Evolutionary conservation across 2,113 vertebrate genomes (phyloP), one percentile per base, ranked within the genome.

Genomic region (Tangachromis dhanisi): DNA sequence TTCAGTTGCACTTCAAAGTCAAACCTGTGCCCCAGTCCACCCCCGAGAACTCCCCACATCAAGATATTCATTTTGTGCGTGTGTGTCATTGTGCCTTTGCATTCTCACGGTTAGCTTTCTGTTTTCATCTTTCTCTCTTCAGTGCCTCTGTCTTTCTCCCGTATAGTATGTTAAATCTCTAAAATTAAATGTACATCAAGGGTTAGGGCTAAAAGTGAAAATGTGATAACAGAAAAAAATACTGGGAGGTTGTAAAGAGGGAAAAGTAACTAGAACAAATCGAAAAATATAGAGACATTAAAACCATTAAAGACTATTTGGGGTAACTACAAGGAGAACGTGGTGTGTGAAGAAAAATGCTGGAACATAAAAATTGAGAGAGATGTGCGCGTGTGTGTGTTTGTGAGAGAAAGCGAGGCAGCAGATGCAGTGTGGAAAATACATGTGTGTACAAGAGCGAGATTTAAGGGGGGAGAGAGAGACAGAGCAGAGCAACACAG

Each of bases 1-100:
- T 88, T 90, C 83, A 68, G 68, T 93, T 92, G 87, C 83, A 89
- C 89, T 92, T 93, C 89, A 93, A 93, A 93, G 90, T 73, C 49
- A 83, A 82, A 80, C 38, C 79, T 21, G 7, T 84, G 83, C 11
- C 80, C 85, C 35, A 55, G 53, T 86, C 55, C 79, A 81, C 79
- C 29, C 71, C 19, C 21, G 71, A 89, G 38, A 88, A 24, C 55
- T 63, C 83, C 61, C 6, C 40, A 55, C 80, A 76, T 47, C 29
- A 82, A 55, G n/a, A 85, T 86, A 33, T 87, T n/a, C 11, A 40
- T 68, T 14, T 40, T 68, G 31, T 40, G 33, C 45, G 4, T 57
- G 47, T 83, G 16, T 73, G 13, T 24, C 14, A 42, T 73, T 49
- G 29, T 51, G 9, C 26, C 16, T 51, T 40, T 87, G 57, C 38